phyloP scores from a whole-genome alignment of 2,888 invertebrate species.

The Globia sparganii region DNA sequence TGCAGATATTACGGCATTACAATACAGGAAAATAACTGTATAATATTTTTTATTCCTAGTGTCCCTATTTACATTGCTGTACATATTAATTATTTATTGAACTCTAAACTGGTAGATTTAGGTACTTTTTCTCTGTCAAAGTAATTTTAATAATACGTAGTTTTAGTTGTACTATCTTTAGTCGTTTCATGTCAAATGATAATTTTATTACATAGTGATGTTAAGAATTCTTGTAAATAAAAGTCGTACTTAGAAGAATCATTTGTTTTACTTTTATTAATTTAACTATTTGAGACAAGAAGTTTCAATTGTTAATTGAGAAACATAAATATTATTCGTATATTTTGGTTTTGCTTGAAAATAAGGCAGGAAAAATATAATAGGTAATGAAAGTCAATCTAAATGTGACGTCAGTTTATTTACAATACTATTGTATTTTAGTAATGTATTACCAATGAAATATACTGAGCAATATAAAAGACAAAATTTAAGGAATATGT shows the following conservation, averaged over 20 bases:
- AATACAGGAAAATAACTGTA: constrained; percentile 11
- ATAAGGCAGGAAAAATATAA: neutral
- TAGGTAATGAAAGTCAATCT: constrained; percentile 49
- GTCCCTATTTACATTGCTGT: constrained; percentile 42
- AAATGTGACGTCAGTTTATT: constrained; percentile 62
- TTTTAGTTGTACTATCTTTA: constrained; percentile 45
- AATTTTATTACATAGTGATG: constrained; percentile 50
- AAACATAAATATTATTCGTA: neutral
- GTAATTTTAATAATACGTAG: constrained; percentile 48
- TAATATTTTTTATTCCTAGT: constrained; percentile 23
- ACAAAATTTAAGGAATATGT: constrained; percentile 40
- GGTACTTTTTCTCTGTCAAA: constrained; percentile 53
- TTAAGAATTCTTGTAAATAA: constrained; percentile 78
- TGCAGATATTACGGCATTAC: neutral
- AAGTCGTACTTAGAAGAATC: constrained; percentile 81
- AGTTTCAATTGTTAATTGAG: neutral
- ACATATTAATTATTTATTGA: constrained; percentile 58
- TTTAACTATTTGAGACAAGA: neutral
- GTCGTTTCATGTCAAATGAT: constrained; percentile 56
- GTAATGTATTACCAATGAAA: constrained; percentile 39
- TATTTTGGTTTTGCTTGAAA: neutral
- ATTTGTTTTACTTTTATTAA: constrained; percentile 55
- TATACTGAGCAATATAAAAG: constrained; percentile 49
- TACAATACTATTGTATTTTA: constrained; percentile 57
- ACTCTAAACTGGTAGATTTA: constrained; percentile 44